Base-by-base conservation (phyloP, 2,888 invertebrate genomes). In the Lasioglossum villosulum region DNA sequence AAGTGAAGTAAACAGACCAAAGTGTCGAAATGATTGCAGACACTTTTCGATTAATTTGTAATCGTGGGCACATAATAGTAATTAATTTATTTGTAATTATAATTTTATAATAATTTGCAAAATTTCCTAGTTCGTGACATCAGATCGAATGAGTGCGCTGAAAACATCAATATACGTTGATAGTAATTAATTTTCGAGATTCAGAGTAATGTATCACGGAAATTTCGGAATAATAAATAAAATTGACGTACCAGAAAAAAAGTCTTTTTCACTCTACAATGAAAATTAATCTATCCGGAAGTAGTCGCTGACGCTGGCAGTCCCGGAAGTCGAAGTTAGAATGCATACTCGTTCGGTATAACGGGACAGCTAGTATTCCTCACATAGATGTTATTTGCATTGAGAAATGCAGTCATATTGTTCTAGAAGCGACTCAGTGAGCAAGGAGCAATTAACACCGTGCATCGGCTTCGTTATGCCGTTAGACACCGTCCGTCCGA, bases 391-490 rank as follows among this genome's bases (percentile, higher is more conserved):
- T 68, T 68, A 34, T 68, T 37, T 68, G 66, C 66, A 68, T 68
- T 37, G 37, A 8, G 34, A 37, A 37, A 68, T 19, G 66, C 23
- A 34, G 66, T 34, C 34, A 68, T 37, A 68, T 68, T 68, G 66
- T 68, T 68, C 66, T 19, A 68, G 66, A 68, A 23, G 23, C 66
- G 34, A 37, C 37, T 4, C 66, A 19, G 23, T 0, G 66, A 34
- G 34, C 66, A 34, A 68, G 66, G 66, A 68, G 66, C 66, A 68
- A 68, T 68, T 68, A 68, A 68, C 66, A 68, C 10, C n/a, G 23
- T 23, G 66, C 34, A 68, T 68, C 66, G 66, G 23, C 34, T 68
- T 68, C 66, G 66, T 34, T 68, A 34, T 30, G 19, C 34, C 30
- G 34, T 16, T 68, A 19, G 30, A 66, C 66, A 23, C 23, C 34